Base-by-base conservation (phyloP, 2,888 invertebrate genomes). In the Resseliella maxima region DNA sequence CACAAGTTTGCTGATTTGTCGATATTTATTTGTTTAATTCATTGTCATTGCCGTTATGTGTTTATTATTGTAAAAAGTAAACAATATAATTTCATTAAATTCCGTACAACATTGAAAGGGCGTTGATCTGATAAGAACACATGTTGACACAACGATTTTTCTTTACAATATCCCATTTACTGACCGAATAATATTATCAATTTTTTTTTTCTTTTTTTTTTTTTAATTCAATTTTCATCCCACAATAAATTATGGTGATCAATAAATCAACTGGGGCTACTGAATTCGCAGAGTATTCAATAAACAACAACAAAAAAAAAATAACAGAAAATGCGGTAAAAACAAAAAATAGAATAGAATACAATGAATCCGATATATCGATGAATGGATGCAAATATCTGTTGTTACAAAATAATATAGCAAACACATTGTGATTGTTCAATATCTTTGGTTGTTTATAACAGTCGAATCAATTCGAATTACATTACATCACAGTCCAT, bases 11-110 rank as follows among this genome's bases (percentile, higher is more conserved):
- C 35, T 72, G 72, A 72, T 72, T 72, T 72, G 31, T 72, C 31
- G 72, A 72, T 72, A 35, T 72, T 72, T 35, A 72, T 72, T 72
- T 72, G 72, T 35, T 72, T 72, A 35, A 72, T 72, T 72, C 72
- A 72, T 72, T 72, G 72, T 72, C 72, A 72, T 72, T 35, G 31
- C 24, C 50, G 24, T 50, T 8, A 18, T 50, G 10, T 31, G n/a
- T 59, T 72, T 72, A 72, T 72, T 35, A 31, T 31, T 72, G 15
- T 31, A 72, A 31, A 27, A 72, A 72, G 31, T 72, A 27, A 27
- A 31, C 27, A 31, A 15, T 15, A 31, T 72, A 31, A 31, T 12
- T 72, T 72, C 72, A 72, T 31, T 72, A 31, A 31, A 72, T 31
- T 15, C 72, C 72, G 18, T 15, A 5, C 72, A n/a, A 41, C 46